These are phyloP conservation scores for Drosophila sordidula DNA, from an alignment of 2,888 invertebrate species.

Conservation along the genomic window DNA sequence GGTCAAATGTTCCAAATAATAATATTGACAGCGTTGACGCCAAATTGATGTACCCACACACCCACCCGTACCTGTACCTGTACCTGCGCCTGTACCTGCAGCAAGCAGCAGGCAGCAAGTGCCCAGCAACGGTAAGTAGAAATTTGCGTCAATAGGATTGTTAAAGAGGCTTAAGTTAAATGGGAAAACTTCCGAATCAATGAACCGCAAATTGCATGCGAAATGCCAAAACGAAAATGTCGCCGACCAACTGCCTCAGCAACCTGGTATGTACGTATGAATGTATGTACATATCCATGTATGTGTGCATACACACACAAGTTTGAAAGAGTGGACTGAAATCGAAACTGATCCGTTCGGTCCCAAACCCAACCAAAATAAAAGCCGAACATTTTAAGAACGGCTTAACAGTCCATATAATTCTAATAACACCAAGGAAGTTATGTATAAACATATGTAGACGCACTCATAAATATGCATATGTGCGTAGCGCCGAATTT, in stretches of 20 bases:
- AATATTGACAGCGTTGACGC: background rate
- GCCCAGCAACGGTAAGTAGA: constrained; percentile 70
- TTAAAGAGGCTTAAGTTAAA: constrained; percentile 85
- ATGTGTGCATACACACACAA: background rate
- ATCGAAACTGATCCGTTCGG: constrained; percentile 40
- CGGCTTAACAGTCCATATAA: constrained; percentile 33
- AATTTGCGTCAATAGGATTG: constrained; percentile 83
- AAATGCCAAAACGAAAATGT: constrained; percentile 81
- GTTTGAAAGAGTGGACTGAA: constrained; percentile 34
- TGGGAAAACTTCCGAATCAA: constrained; percentile 85
- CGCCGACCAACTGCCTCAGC: constrained; percentile 59
- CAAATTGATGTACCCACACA: background rate
- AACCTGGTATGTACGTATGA: constrained; percentile 16
- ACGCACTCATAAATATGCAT: constrained; percentile 3
- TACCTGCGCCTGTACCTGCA: constrained; percentile 1
- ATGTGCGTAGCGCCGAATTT: background rate
- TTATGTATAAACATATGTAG: constrained; percentile 6
- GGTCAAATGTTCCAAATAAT: constrained; percentile 17
- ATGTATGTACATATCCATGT: constrained; percentile 2
- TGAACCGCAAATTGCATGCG: constrained; percentile 83
- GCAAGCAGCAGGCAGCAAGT: constrained; percentile 31
- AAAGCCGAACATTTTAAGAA: constrained; percentile 33
- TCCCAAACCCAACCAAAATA: constrained; percentile 43
- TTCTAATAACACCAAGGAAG: constrained; percentile 35
- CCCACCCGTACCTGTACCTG: constrained; percentile 11